Base-by-base conservation (phyloP, 2,888 invertebrate genomes). In the Drosophila infuscata region DNA sequence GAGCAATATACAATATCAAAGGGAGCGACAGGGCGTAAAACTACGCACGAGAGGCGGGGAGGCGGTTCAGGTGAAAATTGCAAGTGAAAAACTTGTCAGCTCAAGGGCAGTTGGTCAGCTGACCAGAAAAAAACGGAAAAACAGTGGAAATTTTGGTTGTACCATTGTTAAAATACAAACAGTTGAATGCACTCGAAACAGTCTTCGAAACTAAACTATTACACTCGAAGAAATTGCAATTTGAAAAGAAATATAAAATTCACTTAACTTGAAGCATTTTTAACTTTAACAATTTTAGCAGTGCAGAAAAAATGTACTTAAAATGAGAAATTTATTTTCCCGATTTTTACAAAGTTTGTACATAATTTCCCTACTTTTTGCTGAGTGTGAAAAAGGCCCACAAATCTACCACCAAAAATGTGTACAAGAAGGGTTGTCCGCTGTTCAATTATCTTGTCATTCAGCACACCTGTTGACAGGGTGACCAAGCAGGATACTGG, bases 81-180 rank as follows among this genome's bases (percentile, higher is more conserved):
- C 54, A 53, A 72, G 64, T 60, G 74, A 69, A 75, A 49, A 58
- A 71, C 62, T 58, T 53, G 20, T 20, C 62, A 48, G 43, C 76
- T 75, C 87, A 87, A 89, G 89, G 91, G 75, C 88, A 90, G 85
- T 87, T 91, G 87, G 91, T 88, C 91, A 89, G 63, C 61, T 78
- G 72, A 76, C 59, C 71, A 53, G 57, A 61, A 57, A 69, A 61
- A 36, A 58, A 64, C 48, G 12, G n/a, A 29, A 36, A 61, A 52
- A 30, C 17, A n/a, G n/a, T 17, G 30, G 64, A 54, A 46, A 15
- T 46, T 41, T 52, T 36, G 32, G 17, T 63, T 54, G 41, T 43
- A 38, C 56, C 49, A 82, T 91, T 83, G 78, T 91, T 91, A 91
- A 91, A 91, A 87, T 15, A 61, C 48, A 79, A 83, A 83, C 91